These are phyloP conservation scores for Trachymyrmex cornetzi DNA, from an alignment of 1,140 invertebrate species.

Conservation along the genomic window DNA sequence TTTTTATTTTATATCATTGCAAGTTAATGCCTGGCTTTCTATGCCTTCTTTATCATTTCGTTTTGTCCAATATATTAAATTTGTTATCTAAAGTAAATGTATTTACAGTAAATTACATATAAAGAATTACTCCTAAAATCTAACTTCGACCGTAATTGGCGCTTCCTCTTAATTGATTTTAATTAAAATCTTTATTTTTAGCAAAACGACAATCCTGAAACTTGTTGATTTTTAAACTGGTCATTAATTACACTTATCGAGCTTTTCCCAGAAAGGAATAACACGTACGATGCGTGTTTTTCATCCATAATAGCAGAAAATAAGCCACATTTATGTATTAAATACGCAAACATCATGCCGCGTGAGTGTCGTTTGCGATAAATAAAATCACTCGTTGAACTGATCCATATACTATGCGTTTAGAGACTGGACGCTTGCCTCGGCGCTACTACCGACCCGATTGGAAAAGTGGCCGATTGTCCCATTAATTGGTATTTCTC, in stretches of 20 bases:
- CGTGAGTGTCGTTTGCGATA: background rate
- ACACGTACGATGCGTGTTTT: background rate
- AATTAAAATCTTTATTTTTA: background rate
- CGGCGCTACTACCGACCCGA: slow-evolving; percentile 56
- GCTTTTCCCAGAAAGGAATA: background rate
- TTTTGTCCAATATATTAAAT: background rate
- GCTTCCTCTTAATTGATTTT: no score
- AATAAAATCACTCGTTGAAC: slow-evolving; percentile 46
- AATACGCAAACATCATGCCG: background rate
- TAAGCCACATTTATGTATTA: background rate
- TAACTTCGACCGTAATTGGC: no score
- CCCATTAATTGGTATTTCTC: slow-evolving; percentile 63
- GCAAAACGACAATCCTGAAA: no score
- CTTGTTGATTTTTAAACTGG: background rate
- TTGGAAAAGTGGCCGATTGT: slow-evolving; percentile 70
- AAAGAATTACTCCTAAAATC: no score
- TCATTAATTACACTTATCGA: background rate
- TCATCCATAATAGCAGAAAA: background rate
- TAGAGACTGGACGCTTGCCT: slow-evolving; percentile 44
- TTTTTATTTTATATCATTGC: background rate
- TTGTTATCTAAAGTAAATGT: background rate
- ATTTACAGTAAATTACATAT: no score
- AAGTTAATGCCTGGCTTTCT: background rate
- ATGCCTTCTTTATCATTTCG: slow-evolving; percentile 29
- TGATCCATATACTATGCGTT: slow-evolving; percentile 47